phyloP scores from a whole-genome alignment of 2,888 invertebrate species.

The Rhamnusium bicolor region DNA sequence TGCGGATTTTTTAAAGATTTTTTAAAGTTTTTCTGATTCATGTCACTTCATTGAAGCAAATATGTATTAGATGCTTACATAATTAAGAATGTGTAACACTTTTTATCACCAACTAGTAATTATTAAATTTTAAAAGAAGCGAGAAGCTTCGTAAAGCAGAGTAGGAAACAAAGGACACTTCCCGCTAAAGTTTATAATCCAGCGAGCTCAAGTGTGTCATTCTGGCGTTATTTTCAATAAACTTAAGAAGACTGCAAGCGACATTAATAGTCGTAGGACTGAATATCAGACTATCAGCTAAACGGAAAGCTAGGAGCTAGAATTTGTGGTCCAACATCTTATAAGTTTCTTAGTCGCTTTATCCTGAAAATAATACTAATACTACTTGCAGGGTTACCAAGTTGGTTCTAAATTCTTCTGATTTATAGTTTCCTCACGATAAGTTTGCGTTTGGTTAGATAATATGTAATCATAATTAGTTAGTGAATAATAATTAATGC shows the following conservation, averaged over 20 bases:
- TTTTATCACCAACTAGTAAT: not conserved
- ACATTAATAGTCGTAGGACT: constrained; percentile 42
- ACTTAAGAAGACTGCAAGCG: constrained; percentile 41
- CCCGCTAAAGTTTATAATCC: constrained; percentile 36
- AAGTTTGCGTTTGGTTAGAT: not conserved
- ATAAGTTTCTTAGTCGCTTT: constrained; percentile 41
- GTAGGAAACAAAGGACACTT: constrained; percentile 41
- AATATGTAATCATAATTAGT: no score
- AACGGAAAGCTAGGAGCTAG: constrained; percentile 22
- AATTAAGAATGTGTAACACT: not conserved
- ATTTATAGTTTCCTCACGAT: not conserved
- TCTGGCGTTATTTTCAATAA: constrained; percentile 42
- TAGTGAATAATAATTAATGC: not conserved
- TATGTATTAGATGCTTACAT: no score
- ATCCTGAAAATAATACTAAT: constrained; percentile 38
- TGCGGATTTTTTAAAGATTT: no score
- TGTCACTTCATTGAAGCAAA: no score
- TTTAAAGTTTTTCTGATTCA: no score
- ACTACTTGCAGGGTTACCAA: constrained; percentile 10
- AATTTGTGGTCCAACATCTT: constrained; percentile 41
- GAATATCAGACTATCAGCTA: constrained; percentile 29
- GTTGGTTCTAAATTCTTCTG: not conserved
- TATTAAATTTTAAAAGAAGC: not conserved
- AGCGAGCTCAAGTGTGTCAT: constrained; percentile 35
- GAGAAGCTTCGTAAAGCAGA: constrained; percentile 1